Evolutionary conservation across 2,797 vertebrate genomes (phyloP).

Genomic region (Apogon talboti): DNA sequence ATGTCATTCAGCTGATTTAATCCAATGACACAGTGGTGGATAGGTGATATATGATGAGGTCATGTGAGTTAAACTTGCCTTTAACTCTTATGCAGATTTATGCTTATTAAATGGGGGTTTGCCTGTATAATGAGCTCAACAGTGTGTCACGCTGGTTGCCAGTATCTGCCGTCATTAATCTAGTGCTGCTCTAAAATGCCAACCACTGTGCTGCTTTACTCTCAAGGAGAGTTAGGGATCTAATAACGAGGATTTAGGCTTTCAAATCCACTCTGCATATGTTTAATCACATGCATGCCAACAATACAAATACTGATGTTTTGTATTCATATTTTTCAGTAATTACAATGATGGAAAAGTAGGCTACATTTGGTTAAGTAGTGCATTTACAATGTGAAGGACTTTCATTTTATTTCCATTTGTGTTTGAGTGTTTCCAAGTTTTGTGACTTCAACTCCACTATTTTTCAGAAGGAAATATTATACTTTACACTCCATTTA

Average conservation of each 20-base stretch:
- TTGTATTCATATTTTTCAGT: no score
- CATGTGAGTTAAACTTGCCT: conserved; percentile 29
- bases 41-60: conserved; percentile 56
- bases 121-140: conserved; percentile 62
- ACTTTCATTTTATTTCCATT: no score
- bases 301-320: no score
- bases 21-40: conserved; percentile 35
- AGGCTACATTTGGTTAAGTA: no score
- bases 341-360: no score
- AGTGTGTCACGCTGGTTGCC: conserved; percentile 50
- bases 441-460: no score
- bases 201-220: conserved; percentile 22
- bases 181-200: conserved; percentile 27
- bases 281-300: not conserved
- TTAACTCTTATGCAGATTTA: conserved; percentile 66
- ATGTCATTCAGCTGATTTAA: conserved; percentile 37
- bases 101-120: conserved; percentile 52
- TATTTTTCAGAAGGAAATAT: no score
- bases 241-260: conserved; percentile 14
- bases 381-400: no score
- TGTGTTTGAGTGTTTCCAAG: no score
- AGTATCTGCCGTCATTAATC: conserved; percentile 59
- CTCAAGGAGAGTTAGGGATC: conserved; percentile 42
- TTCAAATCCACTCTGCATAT: not conserved
- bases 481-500: no score